These are phyloP conservation scores for Aythya baeri DNA, from an alignment of 2,113 vertebrate species.

Conservation along the genomic window DNA sequence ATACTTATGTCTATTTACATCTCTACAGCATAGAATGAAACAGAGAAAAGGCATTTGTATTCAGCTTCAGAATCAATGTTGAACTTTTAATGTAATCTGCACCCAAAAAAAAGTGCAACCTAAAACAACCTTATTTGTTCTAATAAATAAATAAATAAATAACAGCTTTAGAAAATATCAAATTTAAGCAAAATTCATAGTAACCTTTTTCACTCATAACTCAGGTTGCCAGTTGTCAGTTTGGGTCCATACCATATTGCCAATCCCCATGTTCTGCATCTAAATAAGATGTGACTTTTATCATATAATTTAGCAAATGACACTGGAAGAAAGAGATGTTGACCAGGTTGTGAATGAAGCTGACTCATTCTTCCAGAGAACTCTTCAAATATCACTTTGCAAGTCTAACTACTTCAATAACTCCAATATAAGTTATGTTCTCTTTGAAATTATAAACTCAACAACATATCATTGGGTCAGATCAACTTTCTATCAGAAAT, in stretches of 20 bases:
- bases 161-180: background rate
- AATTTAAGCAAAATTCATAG: background rate
- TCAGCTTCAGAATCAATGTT: background rate
- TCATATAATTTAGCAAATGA: background rate
- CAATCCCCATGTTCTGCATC: background rate
- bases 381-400: background rate
- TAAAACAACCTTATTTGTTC: background rate
- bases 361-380: conserved; percentile 32
- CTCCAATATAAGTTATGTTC: background rate
- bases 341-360: background rate
- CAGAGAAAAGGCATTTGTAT: background rate
- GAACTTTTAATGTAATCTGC: background rate
- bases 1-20: background rate
- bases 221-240: background rate
- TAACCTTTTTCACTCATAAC: background rate
- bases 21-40: background rate
- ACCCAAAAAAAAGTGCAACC: background rate
- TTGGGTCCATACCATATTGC: background rate
- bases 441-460: background rate
- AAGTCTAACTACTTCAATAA: background rate
- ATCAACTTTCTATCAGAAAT: background rate
- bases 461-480: background rate
- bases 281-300: background rate
- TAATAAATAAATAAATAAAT: background rate
- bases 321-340: background rate